These are phyloP conservation scores for Megaleporinus macrocephalus DNA, from an alignment of 2,113 vertebrate genomes.

Conservation along the genomic window DNA sequence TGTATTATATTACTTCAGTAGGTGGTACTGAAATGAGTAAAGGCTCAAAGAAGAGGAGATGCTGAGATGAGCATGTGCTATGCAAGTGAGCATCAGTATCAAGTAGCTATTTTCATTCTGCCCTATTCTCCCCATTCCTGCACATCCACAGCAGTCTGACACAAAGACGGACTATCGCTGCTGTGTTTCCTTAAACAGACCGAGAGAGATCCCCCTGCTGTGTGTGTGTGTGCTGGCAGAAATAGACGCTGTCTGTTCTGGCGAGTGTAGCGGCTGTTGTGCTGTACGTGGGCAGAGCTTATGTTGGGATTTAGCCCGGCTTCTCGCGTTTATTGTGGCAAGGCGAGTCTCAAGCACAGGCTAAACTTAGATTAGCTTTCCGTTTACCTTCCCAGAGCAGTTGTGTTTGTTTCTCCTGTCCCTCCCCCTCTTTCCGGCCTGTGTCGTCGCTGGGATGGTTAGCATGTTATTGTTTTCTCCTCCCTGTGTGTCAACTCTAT, in stretches of 20 bases:
- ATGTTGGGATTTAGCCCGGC: conserved; percentile 70
- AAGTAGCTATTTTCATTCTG: neutral
- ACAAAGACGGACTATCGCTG: neutral
- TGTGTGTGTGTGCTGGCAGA: conserved; percentile 29
- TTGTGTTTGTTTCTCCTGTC: conserved; percentile 44
- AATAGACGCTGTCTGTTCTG: conserved; percentile 57
- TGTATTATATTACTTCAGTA: too few relatives aligned
- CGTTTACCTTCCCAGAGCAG: conserved; percentile 60
- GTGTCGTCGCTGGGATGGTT: neutral
- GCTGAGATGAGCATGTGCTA: neutral
- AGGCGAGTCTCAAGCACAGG: conserved; percentile 56
- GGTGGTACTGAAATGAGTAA: too few relatives aligned
- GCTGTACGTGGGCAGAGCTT: conserved; percentile 67
- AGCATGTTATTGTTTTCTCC: neutral
- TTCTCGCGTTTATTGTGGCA: conserved; percentile 72
- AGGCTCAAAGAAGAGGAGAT: too few relatives aligned
- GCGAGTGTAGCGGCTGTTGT: conserved; percentile 43
- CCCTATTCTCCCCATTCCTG: neutral
- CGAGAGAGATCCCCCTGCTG: neutral
- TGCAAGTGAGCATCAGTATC: neutral
- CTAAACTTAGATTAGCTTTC: conserved; percentile 73
- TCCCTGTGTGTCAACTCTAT: conserved; percentile 8
- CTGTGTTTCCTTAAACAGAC: neutral
- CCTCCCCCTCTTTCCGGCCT: conserved; percentile 24
- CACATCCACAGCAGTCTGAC: neutral